phyloP scores from a whole-genome alignment of 2,797 vertebrate genomes.

The Myotis vivesi region DNA sequence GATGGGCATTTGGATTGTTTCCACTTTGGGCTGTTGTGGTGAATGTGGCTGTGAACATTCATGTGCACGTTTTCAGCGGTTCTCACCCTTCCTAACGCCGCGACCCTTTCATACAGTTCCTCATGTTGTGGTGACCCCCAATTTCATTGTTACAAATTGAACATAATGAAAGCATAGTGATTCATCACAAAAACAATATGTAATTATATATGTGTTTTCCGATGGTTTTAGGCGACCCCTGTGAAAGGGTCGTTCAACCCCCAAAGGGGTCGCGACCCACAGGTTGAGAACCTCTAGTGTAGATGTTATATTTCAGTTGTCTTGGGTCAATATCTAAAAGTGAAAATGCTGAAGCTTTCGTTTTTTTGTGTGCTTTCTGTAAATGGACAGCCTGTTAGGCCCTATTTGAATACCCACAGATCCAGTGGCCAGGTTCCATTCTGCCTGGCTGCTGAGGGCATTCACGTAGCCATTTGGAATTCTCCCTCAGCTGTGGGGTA shows the following conservation, averaged over 20 bases:
- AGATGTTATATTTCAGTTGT: background rate
- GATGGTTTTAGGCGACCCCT: too few species aligned
- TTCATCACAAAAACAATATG: too few species aligned
- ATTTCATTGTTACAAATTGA: too few species aligned
- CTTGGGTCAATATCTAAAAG: background rate
- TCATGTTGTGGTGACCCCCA: too few species aligned
- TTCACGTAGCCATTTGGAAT: background rate
- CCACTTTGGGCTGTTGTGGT: background rate
- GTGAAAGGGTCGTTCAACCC: too few species aligned
- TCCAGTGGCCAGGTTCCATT: background rate
- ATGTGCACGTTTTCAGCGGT: background rate
- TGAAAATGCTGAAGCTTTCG: background rate
- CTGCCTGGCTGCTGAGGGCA: background rate
- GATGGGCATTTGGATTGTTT: background rate
- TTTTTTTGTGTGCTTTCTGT: background rate
- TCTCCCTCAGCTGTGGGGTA: background rate
- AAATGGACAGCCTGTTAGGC: background rate
- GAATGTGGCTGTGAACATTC: background rate
- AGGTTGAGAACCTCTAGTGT: background rate
- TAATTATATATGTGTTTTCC: too few species aligned
- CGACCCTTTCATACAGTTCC: too few species aligned
- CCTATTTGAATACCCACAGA: background rate
- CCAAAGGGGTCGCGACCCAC: too few species aligned
- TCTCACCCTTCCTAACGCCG: too few species aligned
- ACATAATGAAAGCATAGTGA: too few species aligned